Evolutionary conservation across 1,140 invertebrate genomes (phyloP).

Genomic region (Drosophila insularis): DNA sequence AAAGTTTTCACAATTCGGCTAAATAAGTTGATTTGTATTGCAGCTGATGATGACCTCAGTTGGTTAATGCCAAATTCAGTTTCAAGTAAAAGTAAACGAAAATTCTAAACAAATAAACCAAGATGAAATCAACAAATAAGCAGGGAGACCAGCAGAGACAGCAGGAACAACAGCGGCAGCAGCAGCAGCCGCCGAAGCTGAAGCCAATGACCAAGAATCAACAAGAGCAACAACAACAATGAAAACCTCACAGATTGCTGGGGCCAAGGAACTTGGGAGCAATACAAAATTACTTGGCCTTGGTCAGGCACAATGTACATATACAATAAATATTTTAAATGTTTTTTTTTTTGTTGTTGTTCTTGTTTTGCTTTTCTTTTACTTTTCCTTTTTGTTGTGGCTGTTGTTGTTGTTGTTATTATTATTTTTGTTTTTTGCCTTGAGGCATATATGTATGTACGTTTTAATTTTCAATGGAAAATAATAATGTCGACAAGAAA

Average conservation of each 20-base stretch:
- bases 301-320: slow-evolving; percentile 73
- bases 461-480: slow-evolving; percentile 69
- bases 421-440: slow-evolving; percentile 23
- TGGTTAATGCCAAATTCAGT: slow-evolving; percentile 45
- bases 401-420: slow-evolving; percentile 25
- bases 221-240: slow-evolving; percentile 40
- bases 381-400: slow-evolving; percentile 30
- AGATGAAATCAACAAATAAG: slow-evolving; percentile 79
- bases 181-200: slow-evolving; percentile 37
- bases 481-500: slow-evolving; percentile 64
- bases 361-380: slow-evolving; percentile 45
- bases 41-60: slow-evolving; percentile 35
- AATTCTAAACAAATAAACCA: slow-evolving; percentile 69
- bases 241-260: slow-evolving; percentile 50
- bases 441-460: slow-evolving; percentile 44
- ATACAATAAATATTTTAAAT: slow-evolving; percentile 73
- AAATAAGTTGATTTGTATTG: neutral
- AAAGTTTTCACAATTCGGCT: neutral
- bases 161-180: slow-evolving; percentile 26
- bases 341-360: slow-evolving; percentile 44
- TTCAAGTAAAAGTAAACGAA: slow-evolving; percentile 67
- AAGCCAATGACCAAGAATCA: slow-evolving; percentile 79
- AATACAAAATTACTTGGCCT: slow-evolving; percentile 79
- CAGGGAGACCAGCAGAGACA: slow-evolving; percentile 26
- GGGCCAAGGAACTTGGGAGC: slow-evolving; percentile 74